phyloP scores from a whole-genome alignment of 2,797 vertebrate species.

The Silurus lanzhouensis region DNA sequence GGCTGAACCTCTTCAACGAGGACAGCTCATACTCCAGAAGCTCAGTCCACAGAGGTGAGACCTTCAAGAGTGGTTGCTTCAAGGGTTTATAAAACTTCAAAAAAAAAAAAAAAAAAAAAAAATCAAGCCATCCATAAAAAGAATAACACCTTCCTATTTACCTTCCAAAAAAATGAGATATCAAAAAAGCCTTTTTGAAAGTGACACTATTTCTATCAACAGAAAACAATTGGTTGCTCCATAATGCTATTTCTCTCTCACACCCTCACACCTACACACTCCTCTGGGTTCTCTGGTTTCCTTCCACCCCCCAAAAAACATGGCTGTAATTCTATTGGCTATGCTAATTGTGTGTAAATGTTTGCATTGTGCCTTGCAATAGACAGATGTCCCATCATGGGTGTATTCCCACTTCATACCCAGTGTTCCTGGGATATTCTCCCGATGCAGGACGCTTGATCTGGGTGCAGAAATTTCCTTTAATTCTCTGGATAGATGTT shows the following conservation, averaged over 20 bases:
- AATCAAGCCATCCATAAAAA: neutral
- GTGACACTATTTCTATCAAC: neutral
- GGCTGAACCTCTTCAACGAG: slow-evolving; percentile 73
- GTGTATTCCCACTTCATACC: neutral
- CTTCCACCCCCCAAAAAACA: neutral
- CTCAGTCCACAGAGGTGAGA: slow-evolving; percentile 74
- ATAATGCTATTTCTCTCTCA: no score
- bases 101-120: neutral
- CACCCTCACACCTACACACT: neutral
- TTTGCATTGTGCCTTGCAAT: neutral
- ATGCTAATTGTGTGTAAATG: neutral
- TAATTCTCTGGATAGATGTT: neutral
- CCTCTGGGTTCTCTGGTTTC: neutral
- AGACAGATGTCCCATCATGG: neutral
- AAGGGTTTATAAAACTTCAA: neutral
- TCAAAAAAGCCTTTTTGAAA: neutral
- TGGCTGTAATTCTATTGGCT: neutral
- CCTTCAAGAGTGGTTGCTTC: neutral
- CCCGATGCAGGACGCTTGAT: neutral
- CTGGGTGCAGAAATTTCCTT: neutral
- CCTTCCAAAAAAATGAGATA: neutral
- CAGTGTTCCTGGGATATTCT: neutral
- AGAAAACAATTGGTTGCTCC: neutral
- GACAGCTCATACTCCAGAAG: slow-evolving; percentile 74
- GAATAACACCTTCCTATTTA: neutral